A percentile compares a stretch with the other conserved stretches of the same genome.
Conservation (phyloP, 2,797 vertebrate genomes). For the Zonotrichia albicollis region DNA sequence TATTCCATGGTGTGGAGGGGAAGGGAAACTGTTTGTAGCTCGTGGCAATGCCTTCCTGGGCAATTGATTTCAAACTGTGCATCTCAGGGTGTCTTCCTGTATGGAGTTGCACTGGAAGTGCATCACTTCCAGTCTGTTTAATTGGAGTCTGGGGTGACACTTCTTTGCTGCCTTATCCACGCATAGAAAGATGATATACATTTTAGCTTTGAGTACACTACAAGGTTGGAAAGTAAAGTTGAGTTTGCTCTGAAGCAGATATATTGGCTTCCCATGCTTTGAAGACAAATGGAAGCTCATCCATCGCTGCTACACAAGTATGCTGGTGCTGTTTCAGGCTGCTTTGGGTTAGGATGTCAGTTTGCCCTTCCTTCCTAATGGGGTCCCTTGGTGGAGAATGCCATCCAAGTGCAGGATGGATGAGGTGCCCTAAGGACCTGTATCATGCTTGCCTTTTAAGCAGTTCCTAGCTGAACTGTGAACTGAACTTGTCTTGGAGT, state of each 20-base stretch:
- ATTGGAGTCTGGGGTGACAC: conserved; percentile 27
- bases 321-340: conserved; percentile 55
- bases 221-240: conserved; percentile 58
- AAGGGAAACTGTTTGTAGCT: background rate
- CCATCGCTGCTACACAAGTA: conserved; percentile 27
- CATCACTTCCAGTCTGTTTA: conserved; percentile 19
- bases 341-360: conserved; percentile 77
- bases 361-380: conserved; percentile 80
- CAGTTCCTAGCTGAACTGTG: conserved; percentile 29
- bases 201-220: conserved; percentile 45
- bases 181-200: background rate
- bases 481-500: conserved; percentile 33
- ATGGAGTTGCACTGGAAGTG: background rate
- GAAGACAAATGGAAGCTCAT: conserved; percentile 72
- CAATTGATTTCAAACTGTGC: conserved; percentile 15
- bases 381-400: conserved; percentile 85
- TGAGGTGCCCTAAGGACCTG: conserved; percentile 73
- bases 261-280: conserved; percentile 55
- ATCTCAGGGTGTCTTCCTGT: background rate
- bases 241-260: conserved; percentile 43
- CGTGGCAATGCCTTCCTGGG: background rate
- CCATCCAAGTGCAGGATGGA: conserved; percentile 77
- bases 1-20: background rate
- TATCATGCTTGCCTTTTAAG: conserved; percentile 47
- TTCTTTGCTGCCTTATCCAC: background rate